These are phyloP conservation scores for Fissipunctia ypsillon DNA, from an alignment of 2,888 invertebrate species.

Conservation along the genomic window DNA sequence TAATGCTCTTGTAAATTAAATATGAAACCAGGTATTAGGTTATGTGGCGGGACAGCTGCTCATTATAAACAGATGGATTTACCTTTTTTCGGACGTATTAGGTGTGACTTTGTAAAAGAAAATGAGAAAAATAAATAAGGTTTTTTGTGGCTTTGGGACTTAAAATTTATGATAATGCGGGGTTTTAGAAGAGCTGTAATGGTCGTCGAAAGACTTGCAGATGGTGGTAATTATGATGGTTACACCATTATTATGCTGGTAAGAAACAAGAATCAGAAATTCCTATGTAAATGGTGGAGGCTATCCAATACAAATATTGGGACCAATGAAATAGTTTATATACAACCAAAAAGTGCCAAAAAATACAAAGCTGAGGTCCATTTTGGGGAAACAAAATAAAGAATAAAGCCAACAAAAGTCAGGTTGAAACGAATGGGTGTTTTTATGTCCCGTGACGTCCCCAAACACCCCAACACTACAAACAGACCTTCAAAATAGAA, in stretches of 20 bases:
- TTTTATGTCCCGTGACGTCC: slow-evolving; percentile 31
- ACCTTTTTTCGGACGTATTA: slow-evolving; percentile 49
- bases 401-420: slow-evolving; percentile 12
- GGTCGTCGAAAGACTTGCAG: neutral
- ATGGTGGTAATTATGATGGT: neutral
- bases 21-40: slow-evolving; percentile 73
- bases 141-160: slow-evolving; percentile 20
- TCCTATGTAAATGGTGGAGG: neutral
- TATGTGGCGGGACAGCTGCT: slow-evolving; percentile 54
- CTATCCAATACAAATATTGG: neutral
- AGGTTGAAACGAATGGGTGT: slow-evolving; percentile 23
- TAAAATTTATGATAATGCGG: neutral
- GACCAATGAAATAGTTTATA: neutral
- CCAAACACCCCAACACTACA: neutral
- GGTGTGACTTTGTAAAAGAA: slow-evolving; percentile 45
- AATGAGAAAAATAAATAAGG: slow-evolving; percentile 44
- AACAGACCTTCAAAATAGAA: slow-evolving; percentile 30
- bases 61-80: slow-evolving; percentile 59
- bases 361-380: no score
- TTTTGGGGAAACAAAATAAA: slow-evolving; percentile 11
- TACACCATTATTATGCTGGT: neutral
- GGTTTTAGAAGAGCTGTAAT: neutral
- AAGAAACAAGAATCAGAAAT: neutral
- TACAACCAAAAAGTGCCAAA: neutral
- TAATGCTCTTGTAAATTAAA: slow-evolving; percentile 77